Evolutionary conservation across 2,888 invertebrate species (phyloP), one percentile per base, ranked within the genome.

Genomic region (Drosophila hamatofila): DNA sequence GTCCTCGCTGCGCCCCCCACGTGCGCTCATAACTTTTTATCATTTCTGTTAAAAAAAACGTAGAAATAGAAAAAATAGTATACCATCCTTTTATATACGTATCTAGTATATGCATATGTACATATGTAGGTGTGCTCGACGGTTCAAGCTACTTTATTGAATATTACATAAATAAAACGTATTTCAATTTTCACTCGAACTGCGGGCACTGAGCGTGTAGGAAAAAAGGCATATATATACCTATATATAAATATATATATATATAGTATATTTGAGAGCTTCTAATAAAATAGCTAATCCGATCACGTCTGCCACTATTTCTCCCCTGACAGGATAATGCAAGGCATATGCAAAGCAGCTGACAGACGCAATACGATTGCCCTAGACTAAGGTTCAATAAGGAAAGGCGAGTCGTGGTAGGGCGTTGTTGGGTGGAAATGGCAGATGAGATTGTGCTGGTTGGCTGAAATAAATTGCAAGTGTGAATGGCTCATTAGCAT

Each of bases 201-300:
- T 49, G 42, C 39, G 46, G 46, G 46, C 25, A 6, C 12, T 14
- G 25, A 52, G 30, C 51, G 14, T 56, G 30, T 42, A 8, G 54
- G 18, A 39, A n/a, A 39, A n/a, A 30, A 37, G 7, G n/a, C 30
- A 41, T 46, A 46, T 16, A 35, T 52, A 46, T 16, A 46, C 33
- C 12, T 44, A 58, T 55, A 58, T n/a, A 39, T 44, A 23, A 3
- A 52, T 21, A 27, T 30, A 52, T 35, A 14, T n/a, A 18, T 25
- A 42, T 21, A 37, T 77, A 58, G 21, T 76, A 74, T 82, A 23
- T 44, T 44, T 25, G 44, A 44, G 44, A 44, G 44, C 16, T 23
- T 88, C 85, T 74, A 78, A 80, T 89, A 89, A 89, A 86, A 89
- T 85, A 85, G 76, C 76, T 86, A 89, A 86, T 89, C 86, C 88